A percentile compares a stretch with the other conserved stretches of the same genome.
These are phyloP conservation scores for Cherax destructor DNA, from an alignment of 1,140 invertebrate genomes.

Conservation along the genomic window DNA sequence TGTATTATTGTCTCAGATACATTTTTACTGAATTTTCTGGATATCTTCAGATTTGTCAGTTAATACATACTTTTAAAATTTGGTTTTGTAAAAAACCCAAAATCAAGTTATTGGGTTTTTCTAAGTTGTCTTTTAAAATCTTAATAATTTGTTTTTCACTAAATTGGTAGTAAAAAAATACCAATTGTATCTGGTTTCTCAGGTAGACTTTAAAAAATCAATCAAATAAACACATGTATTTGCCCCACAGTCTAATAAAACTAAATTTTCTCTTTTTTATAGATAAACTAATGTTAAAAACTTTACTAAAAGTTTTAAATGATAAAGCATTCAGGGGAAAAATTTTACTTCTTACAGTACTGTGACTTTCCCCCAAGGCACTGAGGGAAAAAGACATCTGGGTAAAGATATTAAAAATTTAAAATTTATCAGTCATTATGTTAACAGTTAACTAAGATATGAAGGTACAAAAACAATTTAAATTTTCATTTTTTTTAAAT, in stretches of 20 bases:
- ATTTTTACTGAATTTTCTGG: neutral
- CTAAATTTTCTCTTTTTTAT: neutral
- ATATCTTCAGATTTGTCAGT: neutral
- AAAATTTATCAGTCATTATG: neutral
- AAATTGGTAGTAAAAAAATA: neutral
- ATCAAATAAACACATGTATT: neutral
- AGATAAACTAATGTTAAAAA: neutral
- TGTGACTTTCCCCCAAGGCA: neutral
- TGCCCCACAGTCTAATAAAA: neutral
- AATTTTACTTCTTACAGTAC: neutral
- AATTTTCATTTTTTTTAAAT: neutral
- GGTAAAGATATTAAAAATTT: neutral
- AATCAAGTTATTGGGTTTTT: neutral
- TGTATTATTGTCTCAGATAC: neutral
- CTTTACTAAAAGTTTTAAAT: neutral
- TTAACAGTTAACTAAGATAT: neutral
- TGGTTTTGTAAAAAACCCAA: neutral
- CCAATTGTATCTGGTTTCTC: neutral
- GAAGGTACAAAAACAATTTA: neutral
- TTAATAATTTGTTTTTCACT: neutral
- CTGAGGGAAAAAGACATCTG: neutral
- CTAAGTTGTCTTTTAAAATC: neutral
- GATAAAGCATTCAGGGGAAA: neutral
- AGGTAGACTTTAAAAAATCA: neutral
- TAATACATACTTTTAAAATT: neutral